Percentiles rank a stretch among this genome's conserved stretches.
Conservation (phyloP, 2,888 invertebrate genomes). For the Chrysomela aeneicollis region DNA sequence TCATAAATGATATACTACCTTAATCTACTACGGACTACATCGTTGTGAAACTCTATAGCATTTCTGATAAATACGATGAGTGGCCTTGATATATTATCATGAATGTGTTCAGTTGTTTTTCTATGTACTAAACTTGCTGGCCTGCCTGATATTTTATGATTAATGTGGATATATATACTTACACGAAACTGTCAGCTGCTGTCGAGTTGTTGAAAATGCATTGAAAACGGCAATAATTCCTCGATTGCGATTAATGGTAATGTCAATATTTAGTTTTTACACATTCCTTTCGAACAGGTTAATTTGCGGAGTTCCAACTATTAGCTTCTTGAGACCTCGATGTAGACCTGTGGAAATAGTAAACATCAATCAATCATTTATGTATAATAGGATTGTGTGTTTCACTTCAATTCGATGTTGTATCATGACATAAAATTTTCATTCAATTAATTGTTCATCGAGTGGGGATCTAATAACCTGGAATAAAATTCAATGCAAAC, state of each 20-base stretch:
- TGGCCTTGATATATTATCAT: constrained; percentile 19
- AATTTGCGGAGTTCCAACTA: neutral
- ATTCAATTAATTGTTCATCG: too few relatives aligned
- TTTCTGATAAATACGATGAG: constrained; percentile 19
- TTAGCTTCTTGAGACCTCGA: too few relatives aligned
- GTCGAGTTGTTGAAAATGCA: constrained; percentile 3
- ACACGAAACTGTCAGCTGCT: constrained; percentile 13
- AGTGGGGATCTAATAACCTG: too few relatives aligned
- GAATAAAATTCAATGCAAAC: too few relatives aligned
- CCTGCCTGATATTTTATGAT: constrained; percentile 14
- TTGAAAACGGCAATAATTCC: constrained; percentile 16
- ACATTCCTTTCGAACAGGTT: neutral
- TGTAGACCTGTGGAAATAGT: too few relatives aligned
- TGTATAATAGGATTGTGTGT: too few relatives aligned
- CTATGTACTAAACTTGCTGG: constrained; percentile 6
- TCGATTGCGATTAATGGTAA: constrained; percentile 6
- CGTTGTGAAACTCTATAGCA: constrained; percentile 6
- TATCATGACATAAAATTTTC: too few relatives aligned
- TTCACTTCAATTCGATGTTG: too few relatives aligned
- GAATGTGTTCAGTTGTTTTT: constrained; percentile 17
- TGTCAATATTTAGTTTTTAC: neutral
- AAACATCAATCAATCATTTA: too few relatives aligned
- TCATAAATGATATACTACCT: constrained; percentile 1
- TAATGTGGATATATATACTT: neutral
- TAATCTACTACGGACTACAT: constrained; percentile 6